A percentile compares a stretch with the other conserved stretches of the same genome.
These are phyloP conservation scores for Cyanoliseus patagonus DNA, from an alignment of 2,113 vertebrate species.

Conservation along the genomic window DNA sequence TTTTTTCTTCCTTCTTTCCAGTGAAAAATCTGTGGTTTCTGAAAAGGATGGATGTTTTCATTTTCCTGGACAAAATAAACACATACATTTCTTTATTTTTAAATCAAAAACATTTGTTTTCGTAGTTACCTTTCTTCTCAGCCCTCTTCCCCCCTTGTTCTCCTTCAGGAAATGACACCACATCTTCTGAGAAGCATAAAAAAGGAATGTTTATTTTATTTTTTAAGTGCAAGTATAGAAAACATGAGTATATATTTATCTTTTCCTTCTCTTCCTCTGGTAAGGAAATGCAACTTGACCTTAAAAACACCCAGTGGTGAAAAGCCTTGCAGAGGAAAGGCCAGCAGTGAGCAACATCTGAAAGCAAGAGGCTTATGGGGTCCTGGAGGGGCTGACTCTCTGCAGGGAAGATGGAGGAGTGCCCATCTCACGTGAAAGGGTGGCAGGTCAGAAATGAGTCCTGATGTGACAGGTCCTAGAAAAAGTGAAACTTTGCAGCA, in stretches of 20 bases:
- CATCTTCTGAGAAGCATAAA: neutral
- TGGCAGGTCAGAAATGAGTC: neutral
- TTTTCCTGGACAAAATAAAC: neutral
- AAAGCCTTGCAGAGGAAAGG: neutral
- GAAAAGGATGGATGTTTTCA: neutral
- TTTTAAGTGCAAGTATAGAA: neutral
- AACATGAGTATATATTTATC: neutral
- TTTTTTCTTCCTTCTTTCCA: neutral
- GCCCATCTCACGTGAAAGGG: neutral
- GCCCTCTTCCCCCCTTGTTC: neutral
- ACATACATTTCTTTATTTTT: neutral
- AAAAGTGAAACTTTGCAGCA: neutral
- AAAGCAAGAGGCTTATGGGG: neutral
- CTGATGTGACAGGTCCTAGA: neutral
- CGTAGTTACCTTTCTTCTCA: neutral
- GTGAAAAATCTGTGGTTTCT: neutral
- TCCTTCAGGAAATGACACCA: neutral
- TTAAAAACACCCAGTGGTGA: neutral
- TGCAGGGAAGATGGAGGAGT: neutral
- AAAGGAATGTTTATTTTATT: neutral
- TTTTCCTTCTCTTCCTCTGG: neutral
- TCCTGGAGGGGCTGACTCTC: neutral
- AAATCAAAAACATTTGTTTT: neutral
- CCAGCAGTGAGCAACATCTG: neutral
- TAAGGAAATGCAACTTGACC: neutral